Conservation (phyloP, 2,888 invertebrate species). For the Metallyticus violacea region DNA sequence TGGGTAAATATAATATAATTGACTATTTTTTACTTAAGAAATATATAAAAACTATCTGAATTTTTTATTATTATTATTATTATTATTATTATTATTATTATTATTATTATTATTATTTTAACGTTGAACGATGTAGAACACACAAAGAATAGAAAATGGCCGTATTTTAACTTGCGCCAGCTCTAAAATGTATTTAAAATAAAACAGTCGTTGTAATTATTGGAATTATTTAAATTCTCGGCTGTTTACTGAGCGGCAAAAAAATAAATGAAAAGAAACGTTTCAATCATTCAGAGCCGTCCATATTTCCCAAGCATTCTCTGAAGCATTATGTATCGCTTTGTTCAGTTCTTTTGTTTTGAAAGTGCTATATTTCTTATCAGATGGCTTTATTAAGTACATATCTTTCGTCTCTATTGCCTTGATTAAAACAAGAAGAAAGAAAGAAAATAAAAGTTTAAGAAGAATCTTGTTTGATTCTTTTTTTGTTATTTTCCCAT, state of each 20-base stretch:
- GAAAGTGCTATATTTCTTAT: background rate
- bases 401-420: background rate
- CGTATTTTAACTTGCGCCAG: too few species aligned
- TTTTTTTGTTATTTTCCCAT: background rate
- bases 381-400: conserved; percentile 4
- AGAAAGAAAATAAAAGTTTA: background rate
- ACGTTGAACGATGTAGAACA: too few species aligned
- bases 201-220: too few species aligned
- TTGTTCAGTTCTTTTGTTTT: background rate
- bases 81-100: too few species aligned
- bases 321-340: background rate
- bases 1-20: too few species aligned
- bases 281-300: background rate
- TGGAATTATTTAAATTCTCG: too few species aligned
- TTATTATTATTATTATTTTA: too few species aligned
- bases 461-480: background rate
- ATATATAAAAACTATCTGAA: too few species aligned
- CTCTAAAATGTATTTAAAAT: too few species aligned
- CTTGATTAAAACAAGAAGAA: background rate
- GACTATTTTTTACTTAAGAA: too few species aligned
- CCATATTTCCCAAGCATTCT: background rate
- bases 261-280: background rate
- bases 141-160: too few species aligned
- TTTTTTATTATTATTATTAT: too few species aligned
- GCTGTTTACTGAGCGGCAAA: background rate